Evolutionary conservation across 2,113 vertebrate genomes (phyloP).

Genomic region (Oplegnathus fasciatus): DNA sequence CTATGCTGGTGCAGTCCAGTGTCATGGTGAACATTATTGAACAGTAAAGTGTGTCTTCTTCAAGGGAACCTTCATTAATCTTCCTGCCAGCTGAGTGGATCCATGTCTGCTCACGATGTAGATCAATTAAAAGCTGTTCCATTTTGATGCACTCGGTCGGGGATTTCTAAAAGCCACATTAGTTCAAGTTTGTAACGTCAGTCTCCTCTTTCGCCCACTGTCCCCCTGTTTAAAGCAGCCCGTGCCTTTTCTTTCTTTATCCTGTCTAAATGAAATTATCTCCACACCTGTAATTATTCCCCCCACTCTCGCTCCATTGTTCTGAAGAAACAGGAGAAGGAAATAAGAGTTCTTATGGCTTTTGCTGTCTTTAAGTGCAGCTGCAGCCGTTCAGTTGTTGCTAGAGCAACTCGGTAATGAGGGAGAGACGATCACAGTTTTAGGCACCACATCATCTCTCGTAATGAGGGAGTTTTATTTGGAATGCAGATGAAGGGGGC

Average conservation of each 20-base stretch:
- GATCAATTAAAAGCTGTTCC: constrained; percentile 54
- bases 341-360: background rate
- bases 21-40: background rate
- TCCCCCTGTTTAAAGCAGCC: constrained; percentile 11
- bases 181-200: constrained; percentile 35
- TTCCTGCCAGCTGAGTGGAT: constrained; percentile 8
- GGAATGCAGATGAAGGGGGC: background rate
- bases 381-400: constrained; percentile 44
- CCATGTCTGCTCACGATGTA: background rate
- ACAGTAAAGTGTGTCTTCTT: background rate
- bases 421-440: constrained; percentile 10
- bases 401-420: constrained; percentile 24
- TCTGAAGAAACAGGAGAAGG: background rate
- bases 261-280: constrained; percentile 39
- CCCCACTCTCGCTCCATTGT: background rate
- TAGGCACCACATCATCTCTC: background rate
- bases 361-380: background rate
- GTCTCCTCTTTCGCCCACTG: background rate
- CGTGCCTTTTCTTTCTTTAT: background rate
- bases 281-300: constrained; percentile 36
- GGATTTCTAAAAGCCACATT: constrained; percentile 43
- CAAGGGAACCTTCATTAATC: constrained; percentile 16
- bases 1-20: background rate
- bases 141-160: background rate
- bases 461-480: background rate